Evolutionary conservation across 1,140 invertebrate species (phyloP).

Genomic region (Anastrepha obliqua): DNA sequence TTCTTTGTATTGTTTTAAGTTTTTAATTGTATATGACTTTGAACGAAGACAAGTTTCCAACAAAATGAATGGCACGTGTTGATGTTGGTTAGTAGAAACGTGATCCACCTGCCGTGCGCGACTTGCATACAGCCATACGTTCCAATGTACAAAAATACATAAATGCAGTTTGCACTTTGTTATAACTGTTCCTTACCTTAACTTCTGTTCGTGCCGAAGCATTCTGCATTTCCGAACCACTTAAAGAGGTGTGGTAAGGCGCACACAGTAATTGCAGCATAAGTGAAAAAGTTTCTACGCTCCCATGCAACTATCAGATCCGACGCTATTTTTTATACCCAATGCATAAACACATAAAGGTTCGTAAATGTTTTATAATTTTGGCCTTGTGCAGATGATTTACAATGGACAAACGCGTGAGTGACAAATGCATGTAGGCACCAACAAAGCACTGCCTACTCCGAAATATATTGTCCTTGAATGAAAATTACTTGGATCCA

Average conservation of each 20-base stretch:
- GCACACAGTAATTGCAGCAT: neutral
- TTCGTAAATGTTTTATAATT: no score
- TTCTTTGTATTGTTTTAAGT: neutral
- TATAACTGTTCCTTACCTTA: neutral
- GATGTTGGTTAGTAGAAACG: neutral
- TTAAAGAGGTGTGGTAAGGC: neutral
- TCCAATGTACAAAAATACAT: no score
- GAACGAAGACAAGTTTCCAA: neutral
- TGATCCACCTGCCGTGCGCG: neutral
- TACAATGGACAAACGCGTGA: no score
- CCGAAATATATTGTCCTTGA: no score
- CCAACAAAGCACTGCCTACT: no score
- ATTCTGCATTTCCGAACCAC: neutral
- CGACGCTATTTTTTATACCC: no score
- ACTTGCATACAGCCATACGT: neutral
- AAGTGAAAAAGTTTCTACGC: conserved; percentile 29
- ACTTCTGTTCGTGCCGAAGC: neutral
- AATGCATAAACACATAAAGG: no score
- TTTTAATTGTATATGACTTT: conserved; percentile 39
- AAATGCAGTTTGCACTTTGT: no score
- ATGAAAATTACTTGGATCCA: no score
- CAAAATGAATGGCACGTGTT: conserved; percentile 3
- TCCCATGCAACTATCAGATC: no score
- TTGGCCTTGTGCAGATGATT: no score
- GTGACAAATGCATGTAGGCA: no score